A percentile compares a stretch with the other conserved stretches of the same genome.
Conservation (phyloP, 1,140 invertebrate genomes). For the Neodiprion fabricii region DNA sequence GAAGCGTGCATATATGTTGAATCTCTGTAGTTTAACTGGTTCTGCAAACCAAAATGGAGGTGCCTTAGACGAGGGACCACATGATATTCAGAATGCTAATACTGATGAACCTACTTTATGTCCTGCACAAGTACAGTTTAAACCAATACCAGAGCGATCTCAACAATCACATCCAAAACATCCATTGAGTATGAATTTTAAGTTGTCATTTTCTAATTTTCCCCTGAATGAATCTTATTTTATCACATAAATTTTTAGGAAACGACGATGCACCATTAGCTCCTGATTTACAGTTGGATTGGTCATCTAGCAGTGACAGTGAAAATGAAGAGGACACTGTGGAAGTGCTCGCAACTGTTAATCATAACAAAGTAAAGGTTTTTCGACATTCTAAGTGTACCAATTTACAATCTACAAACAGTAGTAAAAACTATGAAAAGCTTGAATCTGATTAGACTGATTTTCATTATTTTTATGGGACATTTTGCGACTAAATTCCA, state of each 20-base stretch:
- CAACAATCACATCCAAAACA: constrained; percentile 36
- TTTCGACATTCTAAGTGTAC: background rate
- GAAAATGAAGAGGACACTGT: constrained; percentile 69
- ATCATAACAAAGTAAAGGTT: constrained; percentile 37
- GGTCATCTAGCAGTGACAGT: constrained; percentile 69
- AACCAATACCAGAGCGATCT: constrained; percentile 35
- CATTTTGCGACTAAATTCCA: no score
- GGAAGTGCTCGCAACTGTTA: constrained; percentile 58
- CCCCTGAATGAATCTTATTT: constrained; percentile 15
- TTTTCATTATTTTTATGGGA: no score
- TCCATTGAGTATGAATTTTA: constrained; percentile 37
- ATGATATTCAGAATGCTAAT: constrained; percentile 20
- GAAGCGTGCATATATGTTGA: constrained; percentile 21
- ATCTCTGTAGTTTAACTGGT: constrained; percentile 37
- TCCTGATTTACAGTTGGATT: constrained; percentile 82
- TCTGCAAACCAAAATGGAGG: constrained; percentile 29
- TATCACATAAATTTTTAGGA: constrained; percentile 29
- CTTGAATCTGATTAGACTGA: no score
- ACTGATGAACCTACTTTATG: constrained; percentile 22
- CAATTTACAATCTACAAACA: background rate
- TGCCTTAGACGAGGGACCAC: constrained; percentile 22
- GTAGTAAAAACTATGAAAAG: no score
- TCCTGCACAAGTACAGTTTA: constrained; percentile 25
- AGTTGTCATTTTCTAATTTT: constrained; percentile 13
- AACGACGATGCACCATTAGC: constrained; percentile 67